These are phyloP conservation scores for Acromyrmex heyeri DNA, from an alignment of 1,140 invertebrate species.

Conservation along the genomic window DNA sequence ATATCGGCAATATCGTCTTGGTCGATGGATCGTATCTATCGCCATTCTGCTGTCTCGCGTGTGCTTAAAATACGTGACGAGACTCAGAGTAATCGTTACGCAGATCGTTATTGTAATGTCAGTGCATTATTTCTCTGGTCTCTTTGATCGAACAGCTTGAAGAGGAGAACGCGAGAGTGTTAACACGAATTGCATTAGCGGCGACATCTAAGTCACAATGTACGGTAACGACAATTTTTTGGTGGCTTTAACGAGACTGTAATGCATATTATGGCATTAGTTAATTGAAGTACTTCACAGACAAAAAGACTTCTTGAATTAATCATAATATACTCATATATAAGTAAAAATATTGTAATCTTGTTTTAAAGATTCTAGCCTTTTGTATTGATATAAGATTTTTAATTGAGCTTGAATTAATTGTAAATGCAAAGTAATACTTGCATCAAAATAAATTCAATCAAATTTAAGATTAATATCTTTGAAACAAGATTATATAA, in stretches of 20 bases:
- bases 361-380: too few relatives aligned
- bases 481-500: too few relatives aligned
- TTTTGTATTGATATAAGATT: not conserved
- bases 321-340: too few relatives aligned
- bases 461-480: too few relatives aligned
- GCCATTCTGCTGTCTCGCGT: slow-evolving; percentile 37
- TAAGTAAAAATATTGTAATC: too few relatives aligned
- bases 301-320: too few relatives aligned
- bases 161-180: slow-evolving; percentile 26
- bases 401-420: too few relatives aligned
- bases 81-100: slow-evolving; percentile 29
- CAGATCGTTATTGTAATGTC: slow-evolving; percentile 36
- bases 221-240: slow-evolving; percentile 4
- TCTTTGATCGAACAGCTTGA: not conserved
- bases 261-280: not conserved
- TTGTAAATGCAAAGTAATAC: too few relatives aligned
- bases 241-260: slow-evolving; percentile 6
- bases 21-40: slow-evolving; percentile 64
- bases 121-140: slow-evolving; percentile 25
- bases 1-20: slow-evolving; percentile 65
- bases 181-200: not conserved
- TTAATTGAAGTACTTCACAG: not conserved
- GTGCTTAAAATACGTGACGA: slow-evolving; percentile 52
- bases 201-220: slow-evolving; percentile 17
- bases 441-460: too few relatives aligned